These are phyloP conservation scores for Protosalanx chinensis DNA, from an alignment of 2,797 vertebrate species.

Conservation along the genomic window DNA sequence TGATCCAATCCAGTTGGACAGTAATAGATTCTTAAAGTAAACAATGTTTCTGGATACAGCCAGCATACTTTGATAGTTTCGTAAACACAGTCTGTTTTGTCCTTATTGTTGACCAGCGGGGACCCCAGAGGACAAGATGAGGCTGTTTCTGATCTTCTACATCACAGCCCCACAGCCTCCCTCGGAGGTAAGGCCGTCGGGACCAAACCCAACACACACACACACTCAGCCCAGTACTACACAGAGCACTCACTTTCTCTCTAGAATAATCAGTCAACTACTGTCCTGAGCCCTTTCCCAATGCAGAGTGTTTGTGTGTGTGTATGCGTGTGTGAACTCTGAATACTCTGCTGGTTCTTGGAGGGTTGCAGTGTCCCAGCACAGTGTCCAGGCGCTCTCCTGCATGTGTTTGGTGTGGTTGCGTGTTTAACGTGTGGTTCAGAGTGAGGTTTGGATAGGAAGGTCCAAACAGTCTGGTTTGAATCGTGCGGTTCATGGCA, in stretches of 20 bases:
- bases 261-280: too few relatives aligned
- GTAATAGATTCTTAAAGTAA: too few relatives aligned
- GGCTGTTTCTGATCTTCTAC: slow-evolving; percentile 95
- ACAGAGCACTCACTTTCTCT: background rate
- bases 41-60: too few relatives aligned
- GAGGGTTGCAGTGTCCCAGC: background rate
- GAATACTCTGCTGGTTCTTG: background rate
- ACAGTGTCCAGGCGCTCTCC: too few relatives aligned
- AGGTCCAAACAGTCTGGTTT: too few relatives aligned
- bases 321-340: background rate
- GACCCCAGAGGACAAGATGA: slow-evolving; percentile 96
- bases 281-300: too few relatives aligned
- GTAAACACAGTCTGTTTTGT: slow-evolving; percentile 12
- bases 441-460: too few relatives aligned
- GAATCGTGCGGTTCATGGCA: background rate
- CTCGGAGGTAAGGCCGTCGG: slow-evolving; percentile 81
- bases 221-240: background rate
- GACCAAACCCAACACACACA: background rate
- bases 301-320: background rate
- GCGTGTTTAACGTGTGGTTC: background rate
- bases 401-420: background rate
- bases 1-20: too few relatives aligned
- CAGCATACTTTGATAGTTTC: background rate
- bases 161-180: slow-evolving; percentile 86
- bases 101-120: slow-evolving; percentile 75